Evolutionary conservation across 2,888 invertebrate species (phyloP).

Genomic region (Melieria picta): DNA sequence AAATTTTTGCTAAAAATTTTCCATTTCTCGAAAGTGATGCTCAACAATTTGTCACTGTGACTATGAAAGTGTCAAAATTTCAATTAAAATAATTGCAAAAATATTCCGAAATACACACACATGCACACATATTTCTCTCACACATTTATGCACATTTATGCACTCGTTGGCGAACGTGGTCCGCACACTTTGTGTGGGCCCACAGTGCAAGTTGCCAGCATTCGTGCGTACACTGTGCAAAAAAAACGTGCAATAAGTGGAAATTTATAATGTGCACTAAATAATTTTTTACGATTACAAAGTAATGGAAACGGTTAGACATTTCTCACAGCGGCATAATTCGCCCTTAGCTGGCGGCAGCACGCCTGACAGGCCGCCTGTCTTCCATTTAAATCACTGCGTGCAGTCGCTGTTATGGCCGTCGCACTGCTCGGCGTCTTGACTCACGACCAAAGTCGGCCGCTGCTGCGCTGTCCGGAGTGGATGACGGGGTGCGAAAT

Average conservation of each 20-base stretch:
- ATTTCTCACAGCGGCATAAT: neutral
- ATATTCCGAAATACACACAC: slow-evolving; percentile 16
- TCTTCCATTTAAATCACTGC: slow-evolving; percentile 56
- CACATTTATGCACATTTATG: too few species aligned
- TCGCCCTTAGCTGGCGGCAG: neutral
- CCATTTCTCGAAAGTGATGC: too few species aligned
- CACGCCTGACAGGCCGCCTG: slow-evolving; percentile 30
- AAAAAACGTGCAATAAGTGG: too few species aligned
- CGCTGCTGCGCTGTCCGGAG: slow-evolving; percentile 21
- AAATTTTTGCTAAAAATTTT: too few species aligned
- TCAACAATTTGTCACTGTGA: neutral
- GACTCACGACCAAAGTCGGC: slow-evolving; percentile 20
- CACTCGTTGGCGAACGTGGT: too few species aligned
- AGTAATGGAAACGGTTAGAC: slow-evolving; percentile 20
- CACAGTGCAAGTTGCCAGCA: too few species aligned
- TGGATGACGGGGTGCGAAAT: slow-evolving; percentile 29
- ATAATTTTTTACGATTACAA: slow-evolving; percentile 21
- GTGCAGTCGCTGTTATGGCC: slow-evolving; percentile 36
- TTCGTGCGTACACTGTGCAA: too few species aligned
- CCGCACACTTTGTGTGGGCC: too few species aligned
- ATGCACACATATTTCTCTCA: too few species aligned
- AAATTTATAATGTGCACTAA: slow-evolving; percentile 15
- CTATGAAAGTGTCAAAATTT: slow-evolving; percentile 48
- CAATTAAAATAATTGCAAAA: slow-evolving; percentile 47
- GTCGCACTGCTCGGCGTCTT: neutral